phyloP scores from a whole-genome alignment of 1,140 invertebrate species.

The Drosophila pallidifrons region DNA sequence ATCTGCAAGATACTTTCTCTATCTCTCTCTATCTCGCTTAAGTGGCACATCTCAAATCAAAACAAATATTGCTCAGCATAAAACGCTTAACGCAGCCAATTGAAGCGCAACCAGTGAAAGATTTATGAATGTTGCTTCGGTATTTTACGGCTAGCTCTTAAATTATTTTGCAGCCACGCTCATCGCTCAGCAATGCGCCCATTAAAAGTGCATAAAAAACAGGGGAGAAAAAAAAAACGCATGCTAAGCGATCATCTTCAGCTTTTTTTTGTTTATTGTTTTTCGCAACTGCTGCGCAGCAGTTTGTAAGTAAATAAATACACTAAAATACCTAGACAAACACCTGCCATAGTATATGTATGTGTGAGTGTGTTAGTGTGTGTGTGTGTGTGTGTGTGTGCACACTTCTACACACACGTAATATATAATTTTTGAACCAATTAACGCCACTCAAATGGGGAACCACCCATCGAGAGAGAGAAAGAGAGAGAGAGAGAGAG shows the following conservation, averaged over 20 bases:
- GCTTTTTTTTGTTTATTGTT: constrained; percentile 63
- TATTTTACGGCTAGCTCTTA: constrained; percentile 72
- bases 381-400: too few species aligned
- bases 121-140: constrained; percentile 72
- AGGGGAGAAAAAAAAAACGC: constrained; percentile 23
- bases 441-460: constrained; percentile 51
- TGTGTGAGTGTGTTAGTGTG: too few species aligned
- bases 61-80: constrained; percentile 68
- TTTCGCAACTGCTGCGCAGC: constrained; percentile 48
- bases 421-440: constrained; percentile 55
- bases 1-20: constrained; percentile 39
- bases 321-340: constrained; percentile 9
- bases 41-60: constrained; percentile 51
- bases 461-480: constrained; percentile 49
- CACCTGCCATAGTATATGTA: constrained; percentile 2
- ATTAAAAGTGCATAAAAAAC: constrained; percentile 73
- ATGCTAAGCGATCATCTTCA: constrained; percentile 17
- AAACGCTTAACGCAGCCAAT: constrained; percentile 70
- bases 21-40: not conserved
- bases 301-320: constrained; percentile 65
- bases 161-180: constrained; percentile 67
- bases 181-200: constrained; percentile 24
- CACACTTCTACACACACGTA: not conserved
- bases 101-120: constrained; percentile 72
- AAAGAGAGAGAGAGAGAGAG: too few species aligned